A percentile compares a stretch with the other conserved stretches of the same genome.
These are phyloP conservation scores for Ibycter americanus DNA, from an alignment of 2,797 vertebrate species.

Conservation along the genomic window DNA sequence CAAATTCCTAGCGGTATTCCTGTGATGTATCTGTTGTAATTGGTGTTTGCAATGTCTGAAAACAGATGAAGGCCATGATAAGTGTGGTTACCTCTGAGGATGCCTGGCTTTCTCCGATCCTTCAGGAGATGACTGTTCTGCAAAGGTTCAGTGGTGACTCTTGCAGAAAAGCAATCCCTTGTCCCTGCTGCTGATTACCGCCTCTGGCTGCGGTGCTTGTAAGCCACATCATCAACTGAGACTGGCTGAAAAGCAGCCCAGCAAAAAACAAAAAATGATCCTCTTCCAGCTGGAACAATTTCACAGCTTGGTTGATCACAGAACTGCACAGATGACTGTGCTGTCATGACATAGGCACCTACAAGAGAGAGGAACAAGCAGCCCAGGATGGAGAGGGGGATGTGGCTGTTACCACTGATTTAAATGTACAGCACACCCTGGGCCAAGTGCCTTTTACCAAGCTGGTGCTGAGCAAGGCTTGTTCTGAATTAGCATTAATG, in stretches of 20 bases:
- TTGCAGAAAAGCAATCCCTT: not conserved
- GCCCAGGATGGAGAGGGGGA: not conserved
- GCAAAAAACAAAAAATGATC: not conserved
- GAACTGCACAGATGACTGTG: not conserved
- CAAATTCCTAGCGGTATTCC: fast-evolving
- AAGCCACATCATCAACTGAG: not conserved
- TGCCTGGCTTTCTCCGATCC: not conserved
- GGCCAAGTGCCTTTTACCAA: not conserved
- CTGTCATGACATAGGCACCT: not conserved
- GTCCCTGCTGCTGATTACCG: not conserved
- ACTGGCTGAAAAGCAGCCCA: not conserved
- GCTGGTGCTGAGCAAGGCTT: not conserved
- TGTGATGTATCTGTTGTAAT: not conserved
- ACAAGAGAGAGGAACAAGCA: not conserved
- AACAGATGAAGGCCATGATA: not conserved
- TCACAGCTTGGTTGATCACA: not conserved
- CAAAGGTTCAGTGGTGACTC: not conserved
- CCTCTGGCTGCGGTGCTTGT: not conserved
- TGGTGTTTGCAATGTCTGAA: not conserved
- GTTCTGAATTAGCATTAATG: not conserved
- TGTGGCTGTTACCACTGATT: not conserved
- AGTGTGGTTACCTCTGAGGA: not conserved
- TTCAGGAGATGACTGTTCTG: not conserved
- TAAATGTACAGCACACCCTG: not conserved
- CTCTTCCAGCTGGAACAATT: not conserved